Evolutionary conservation across 2,888 invertebrate species (phyloP).

Genomic region (Agrochola circellaris): DNA sequence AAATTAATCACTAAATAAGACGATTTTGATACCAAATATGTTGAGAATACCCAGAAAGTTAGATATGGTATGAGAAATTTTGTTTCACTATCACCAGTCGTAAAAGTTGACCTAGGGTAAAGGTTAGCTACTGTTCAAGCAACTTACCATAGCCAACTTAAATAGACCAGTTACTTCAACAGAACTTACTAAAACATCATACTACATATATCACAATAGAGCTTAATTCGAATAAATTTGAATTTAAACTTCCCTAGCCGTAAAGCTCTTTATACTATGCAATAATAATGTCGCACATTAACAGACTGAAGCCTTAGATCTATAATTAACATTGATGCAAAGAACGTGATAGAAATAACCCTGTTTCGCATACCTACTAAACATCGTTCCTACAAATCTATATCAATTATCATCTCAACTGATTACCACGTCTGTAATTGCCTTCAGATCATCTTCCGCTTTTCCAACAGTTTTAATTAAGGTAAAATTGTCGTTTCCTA

Average conservation of each 20-base stretch:
- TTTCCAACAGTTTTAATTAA: slow-evolving; percentile 74
- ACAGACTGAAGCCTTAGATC: not conserved
- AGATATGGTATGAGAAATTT: not conserved
- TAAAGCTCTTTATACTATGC: not conserved
- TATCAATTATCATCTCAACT: slow-evolving; percentile 29
- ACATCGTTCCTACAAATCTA: slow-evolving; percentile 13
- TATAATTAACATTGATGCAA: not conserved
- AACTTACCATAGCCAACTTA: not conserved
- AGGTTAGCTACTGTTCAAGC: not conserved
- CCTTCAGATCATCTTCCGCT: slow-evolving; percentile 74
- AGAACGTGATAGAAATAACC: not conserved
- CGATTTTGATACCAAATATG: too few species aligned
- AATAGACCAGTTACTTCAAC: not conserved
- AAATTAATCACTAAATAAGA: not conserved
- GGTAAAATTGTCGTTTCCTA: slow-evolving; percentile 74
- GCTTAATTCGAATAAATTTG: not conserved
- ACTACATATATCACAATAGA: not conserved
- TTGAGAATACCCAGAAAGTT: not conserved
- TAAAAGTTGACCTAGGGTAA: slow-evolving; percentile 17
- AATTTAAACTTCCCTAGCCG: not conserved
- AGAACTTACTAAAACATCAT: not conserved
- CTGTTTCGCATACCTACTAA: too few species aligned
- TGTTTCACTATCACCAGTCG: slow-evolving; percentile 6
- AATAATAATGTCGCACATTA: not conserved
- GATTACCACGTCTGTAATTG: slow-evolving; percentile 51